Conservation (phyloP, 1,140 invertebrate genomes). For the Tachypleus tridentatus region DNA sequence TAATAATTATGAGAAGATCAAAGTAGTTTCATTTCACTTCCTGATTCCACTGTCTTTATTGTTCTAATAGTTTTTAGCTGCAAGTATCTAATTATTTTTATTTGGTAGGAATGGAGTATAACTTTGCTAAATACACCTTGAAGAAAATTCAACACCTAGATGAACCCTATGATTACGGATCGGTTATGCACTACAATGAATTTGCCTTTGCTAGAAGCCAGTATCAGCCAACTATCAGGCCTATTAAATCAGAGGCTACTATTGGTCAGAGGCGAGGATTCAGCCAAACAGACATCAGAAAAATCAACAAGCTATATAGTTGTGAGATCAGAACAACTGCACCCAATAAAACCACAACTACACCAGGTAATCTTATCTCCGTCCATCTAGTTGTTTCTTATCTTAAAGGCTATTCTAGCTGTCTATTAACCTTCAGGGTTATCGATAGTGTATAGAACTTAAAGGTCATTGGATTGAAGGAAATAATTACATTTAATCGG, state of each 20-base stretch:
- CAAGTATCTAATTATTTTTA: not conserved
- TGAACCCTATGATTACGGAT: constrained; percentile 42
- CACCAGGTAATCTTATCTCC: too few species aligned
- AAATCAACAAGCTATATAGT: constrained; percentile 40
- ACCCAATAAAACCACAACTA: not conserved
- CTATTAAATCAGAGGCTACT: constrained; percentile 24
- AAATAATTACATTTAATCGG: too few species aligned
- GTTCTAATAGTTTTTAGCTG: not conserved
- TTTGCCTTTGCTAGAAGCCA: constrained; percentile 41
- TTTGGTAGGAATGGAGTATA: constrained; percentile 31
- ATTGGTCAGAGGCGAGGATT: constrained; percentile 38
- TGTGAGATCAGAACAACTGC: constrained; percentile 8
- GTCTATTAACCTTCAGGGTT: too few species aligned
- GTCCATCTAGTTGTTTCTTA: too few species aligned
- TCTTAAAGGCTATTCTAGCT: too few species aligned
- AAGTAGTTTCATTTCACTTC: too few species aligned
- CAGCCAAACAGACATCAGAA: constrained; percentile 36
- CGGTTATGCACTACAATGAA: constrained; percentile 43
- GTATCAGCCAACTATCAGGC: constrained; percentile 39
- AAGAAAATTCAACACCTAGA: constrained; percentile 33
- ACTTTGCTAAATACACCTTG: constrained; percentile 37
- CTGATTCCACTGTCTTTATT: not conserved
- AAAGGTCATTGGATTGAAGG: too few species aligned
- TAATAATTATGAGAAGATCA: too few species aligned
- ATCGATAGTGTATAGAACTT: too few species aligned